These are phyloP conservation scores for Meiosimyza platycephala DNA, from an alignment of 2,888 invertebrate species.

Conservation along the genomic window DNA sequence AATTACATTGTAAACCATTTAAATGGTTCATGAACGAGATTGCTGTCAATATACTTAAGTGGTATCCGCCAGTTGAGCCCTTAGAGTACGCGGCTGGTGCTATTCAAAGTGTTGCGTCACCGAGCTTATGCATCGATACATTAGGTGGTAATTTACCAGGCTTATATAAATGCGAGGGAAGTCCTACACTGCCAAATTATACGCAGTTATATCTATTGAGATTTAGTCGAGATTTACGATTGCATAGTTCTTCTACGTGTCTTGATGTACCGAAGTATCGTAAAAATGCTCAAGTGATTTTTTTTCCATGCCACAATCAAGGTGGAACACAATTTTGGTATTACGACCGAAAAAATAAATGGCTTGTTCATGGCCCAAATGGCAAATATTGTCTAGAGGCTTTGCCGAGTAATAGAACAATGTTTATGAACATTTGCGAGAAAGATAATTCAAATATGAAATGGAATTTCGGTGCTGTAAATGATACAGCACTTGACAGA, in stretches of 20 bases:
- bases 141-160: slow-evolving; percentile 67
- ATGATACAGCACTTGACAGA: slow-evolving; percentile 90
- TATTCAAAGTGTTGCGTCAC: slow-evolving; percentile 74
- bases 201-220: slow-evolving; percentile 64
- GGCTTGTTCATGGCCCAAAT: no score
- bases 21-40: slow-evolving; percentile 96
- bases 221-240: slow-evolving; percentile 65
- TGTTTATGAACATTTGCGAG: no score
- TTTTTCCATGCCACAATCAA: no score
- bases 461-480: no score
- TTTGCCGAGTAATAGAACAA: no score
- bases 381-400: no score
- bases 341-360: no score
- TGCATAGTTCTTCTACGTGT: slow-evolving; percentile 79
- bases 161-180: slow-evolving; percentile 59
- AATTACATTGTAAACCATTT: slow-evolving; percentile 89
- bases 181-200: slow-evolving; percentile 56
- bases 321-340: no score
- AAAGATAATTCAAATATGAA: no score
- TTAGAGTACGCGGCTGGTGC: slow-evolving; percentile 83
- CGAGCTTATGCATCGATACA: slow-evolving; percentile 81
- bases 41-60: slow-evolving; percentile 89
- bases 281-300: slow-evolving; percentile 78
- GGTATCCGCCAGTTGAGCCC: slow-evolving; percentile 92
- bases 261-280: slow-evolving; percentile 83